Conservation (phyloP, 2,113 vertebrate genomes). For the Haemorhous mexicanus region DNA sequence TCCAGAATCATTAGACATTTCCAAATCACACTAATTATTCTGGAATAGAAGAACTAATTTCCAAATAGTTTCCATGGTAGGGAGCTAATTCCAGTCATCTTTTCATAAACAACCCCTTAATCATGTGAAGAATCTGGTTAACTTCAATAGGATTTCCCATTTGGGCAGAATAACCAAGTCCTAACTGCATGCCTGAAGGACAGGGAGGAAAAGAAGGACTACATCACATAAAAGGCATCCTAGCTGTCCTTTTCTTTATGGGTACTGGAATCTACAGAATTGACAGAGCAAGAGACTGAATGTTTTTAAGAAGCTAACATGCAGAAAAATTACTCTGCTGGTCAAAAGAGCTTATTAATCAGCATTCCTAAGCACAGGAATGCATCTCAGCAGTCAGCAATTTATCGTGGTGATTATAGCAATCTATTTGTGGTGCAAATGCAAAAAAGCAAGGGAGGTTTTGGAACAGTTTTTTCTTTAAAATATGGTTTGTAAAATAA, state of each 20-base stretch:
- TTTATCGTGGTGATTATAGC: neutral
- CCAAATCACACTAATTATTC: conserved; percentile 48
- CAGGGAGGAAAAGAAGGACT: neutral
- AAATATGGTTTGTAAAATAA: neutral
- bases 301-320: conserved; percentile 12
- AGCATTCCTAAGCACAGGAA: conserved; percentile 31
- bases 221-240: conserved; percentile 15
- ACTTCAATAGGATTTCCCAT: neutral
- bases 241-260: neutral
- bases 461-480: neutral
- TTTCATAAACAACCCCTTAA: conserved; percentile 27
- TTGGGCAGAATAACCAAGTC: neutral
- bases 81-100: conserved; percentile 37
- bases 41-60: conserved; percentile 32
- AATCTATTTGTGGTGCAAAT: neutral
- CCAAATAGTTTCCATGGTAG: conserved; percentile 46
- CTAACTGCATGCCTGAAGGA: conserved; percentile 12
- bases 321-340: conserved; percentile 2
- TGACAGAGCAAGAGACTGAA: neutral
- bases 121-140: conserved; percentile 31
- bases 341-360: conserved; percentile 19
- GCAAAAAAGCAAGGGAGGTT: neutral
- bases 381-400: conserved; percentile 21
- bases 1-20: conserved; percentile 23
- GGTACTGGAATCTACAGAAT: neutral